These are phyloP conservation scores for Poecile atricapillus DNA, from an alignment of 2,113 vertebrate genomes.

Conservation along the genomic window DNA sequence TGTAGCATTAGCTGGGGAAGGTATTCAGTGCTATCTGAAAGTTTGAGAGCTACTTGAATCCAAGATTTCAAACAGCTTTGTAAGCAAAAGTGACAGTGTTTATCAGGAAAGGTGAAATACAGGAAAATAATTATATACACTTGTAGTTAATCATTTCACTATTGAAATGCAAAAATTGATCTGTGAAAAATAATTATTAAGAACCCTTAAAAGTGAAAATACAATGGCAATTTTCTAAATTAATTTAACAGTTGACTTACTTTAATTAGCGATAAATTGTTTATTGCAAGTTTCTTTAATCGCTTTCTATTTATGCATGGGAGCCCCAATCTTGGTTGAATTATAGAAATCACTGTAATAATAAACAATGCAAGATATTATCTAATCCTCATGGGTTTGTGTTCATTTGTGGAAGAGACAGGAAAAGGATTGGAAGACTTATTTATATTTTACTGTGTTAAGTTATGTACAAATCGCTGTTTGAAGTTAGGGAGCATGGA, in stretches of 20 bases:
- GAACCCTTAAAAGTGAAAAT: neutral
- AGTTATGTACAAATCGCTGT: neutral
- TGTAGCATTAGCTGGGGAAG: neutral
- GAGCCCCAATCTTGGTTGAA: neutral
- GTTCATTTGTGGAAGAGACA: neutral
- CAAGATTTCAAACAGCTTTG: neutral
- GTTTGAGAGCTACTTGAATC: neutral
- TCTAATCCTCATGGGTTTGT: neutral
- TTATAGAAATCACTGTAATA: neutral
- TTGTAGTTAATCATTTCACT: constrained; percentile 1
- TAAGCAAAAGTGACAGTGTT: neutral
- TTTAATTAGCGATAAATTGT: constrained; percentile 36
- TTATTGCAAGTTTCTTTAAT: constrained; percentile 30
- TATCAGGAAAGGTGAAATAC: neutral
- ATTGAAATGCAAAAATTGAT: constrained; percentile 23
- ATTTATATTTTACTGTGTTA: neutral
- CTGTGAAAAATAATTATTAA: constrained; percentile 8
- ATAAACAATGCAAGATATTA: constrained; percentile 7
- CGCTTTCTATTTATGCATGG: neutral
- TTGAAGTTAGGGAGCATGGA: neutral
- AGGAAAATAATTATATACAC: neutral
- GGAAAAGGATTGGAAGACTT: neutral
- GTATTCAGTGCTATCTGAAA: neutral
- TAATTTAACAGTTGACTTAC: constrained; percentile 40
- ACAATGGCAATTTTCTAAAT: constrained; percentile 9